Evolutionary conservation across 2,888 invertebrate species (phyloP), one percentile per base, ranked within the genome.

Genomic region (Merodon equestris): DNA sequence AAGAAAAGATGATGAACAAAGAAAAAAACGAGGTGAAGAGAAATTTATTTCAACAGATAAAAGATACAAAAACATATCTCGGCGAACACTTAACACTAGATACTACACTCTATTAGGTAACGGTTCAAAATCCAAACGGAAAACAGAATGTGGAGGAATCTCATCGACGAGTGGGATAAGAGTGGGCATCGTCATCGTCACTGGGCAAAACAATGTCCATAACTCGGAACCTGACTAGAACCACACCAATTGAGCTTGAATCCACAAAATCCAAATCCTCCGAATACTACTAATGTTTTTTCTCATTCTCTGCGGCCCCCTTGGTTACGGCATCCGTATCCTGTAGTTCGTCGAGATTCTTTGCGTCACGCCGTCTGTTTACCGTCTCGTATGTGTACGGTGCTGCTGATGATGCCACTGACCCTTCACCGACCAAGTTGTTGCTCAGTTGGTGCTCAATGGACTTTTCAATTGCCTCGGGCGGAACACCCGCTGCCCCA

Each of bases 181-280:
- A 40, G 14, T 12, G 34, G 66, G 40, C 67, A 44, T 38, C 17
- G 44, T 58, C 34, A 27, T 36, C 18, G 44, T 38, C 12, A 17
- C 12, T 50, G n/a, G 19, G 27, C 34, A 75, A 48, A 38, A 66
- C 50, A 14, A 67, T 66, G 72, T 45, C 72, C 56, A 53, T 67
- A 72, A 72, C 72, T 27, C 27, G 27, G 63, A 77, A 77, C 67
- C 68, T 77, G 77, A 77, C 77, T 77, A 77, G 77, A 73, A 77
- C 61, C 66, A 72, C 67, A 73, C 67, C 72, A 68, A 66, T 53
- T 57, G 61, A 45, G 53, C 57, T 51, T 47, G 38, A 36, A 57
- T 61, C 51, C 60, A 12, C 44, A 27, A 27, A 27, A 27, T 27
- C 27, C 27, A 27, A 27, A 27, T 27, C 27, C 27, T 27, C 27